Base-by-base conservation (phyloP, 1,140 invertebrate species). In the Zaprionus taronus region DNA sequence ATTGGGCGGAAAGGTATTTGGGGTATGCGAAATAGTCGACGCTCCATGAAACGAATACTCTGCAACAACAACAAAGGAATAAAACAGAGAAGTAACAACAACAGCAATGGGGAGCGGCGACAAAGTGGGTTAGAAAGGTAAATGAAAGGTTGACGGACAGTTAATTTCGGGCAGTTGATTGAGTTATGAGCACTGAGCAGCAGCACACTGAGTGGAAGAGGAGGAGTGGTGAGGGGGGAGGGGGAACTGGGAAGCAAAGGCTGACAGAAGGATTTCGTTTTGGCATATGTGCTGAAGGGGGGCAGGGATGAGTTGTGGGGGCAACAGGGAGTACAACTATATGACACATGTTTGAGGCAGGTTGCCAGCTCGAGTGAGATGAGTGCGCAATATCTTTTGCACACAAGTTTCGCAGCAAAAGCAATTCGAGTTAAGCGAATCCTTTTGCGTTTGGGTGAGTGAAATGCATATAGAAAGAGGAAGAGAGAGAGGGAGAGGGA, bases 1-100 rank as follows among this genome's bases (percentile, higher is more conserved):
- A 87, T 89, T 89, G 83, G 85, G 74, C 78, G 75, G 68, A 87
- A 89, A 83, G 78, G 71, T 73, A 75, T 75, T 73, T 72, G 63
- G 63, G 69, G 61, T 65, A 76, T 71, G 72, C 72, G 72, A 63
- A 70, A 63, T 71, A 69, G 53, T 58, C 24, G 34, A 72, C 60
- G 61, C 69, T 64, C 36, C 34, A 49, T 71, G 68, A 71, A 75
- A 75, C 67, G 72, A 62, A 69, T 61, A 51, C 20, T 49, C 71
- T 55, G 56, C 62, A 34, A 34, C 62, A 6, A 31, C 31, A 65
- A n/a, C 60, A 61, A 22, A 51, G 47, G 20, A 51, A 17, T 47
- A 47, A 47, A 47, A 47, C 7, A 47, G 41, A n/a, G 9, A 11
- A 34, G 38, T 15, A 41, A 44, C 44, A 70, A 26, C 20, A 38